phyloP scores from a whole-genome alignment of 2,797 vertebrate genomes.

The Poecilia gillii region DNA sequence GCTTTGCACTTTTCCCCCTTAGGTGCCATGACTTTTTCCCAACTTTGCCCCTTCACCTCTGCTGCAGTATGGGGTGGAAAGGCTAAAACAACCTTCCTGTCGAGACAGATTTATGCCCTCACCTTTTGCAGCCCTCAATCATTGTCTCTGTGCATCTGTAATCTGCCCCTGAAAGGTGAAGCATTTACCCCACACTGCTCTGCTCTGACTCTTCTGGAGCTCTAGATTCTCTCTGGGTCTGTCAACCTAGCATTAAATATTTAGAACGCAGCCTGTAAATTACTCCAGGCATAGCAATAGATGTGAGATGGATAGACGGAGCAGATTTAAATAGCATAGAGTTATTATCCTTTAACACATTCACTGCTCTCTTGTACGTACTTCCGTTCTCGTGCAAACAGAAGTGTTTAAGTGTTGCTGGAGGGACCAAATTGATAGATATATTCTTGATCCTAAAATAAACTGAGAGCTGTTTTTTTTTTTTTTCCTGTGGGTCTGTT shows the following conservation, averaged over 20 bases:
- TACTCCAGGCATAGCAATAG: slow-evolving; percentile 54
- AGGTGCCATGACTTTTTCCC: slow-evolving; percentile 35
- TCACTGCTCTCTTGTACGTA: background rate
- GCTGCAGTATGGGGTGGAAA: slow-evolving; percentile 48
- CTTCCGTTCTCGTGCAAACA: background rate
- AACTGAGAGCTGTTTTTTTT: slow-evolving; percentile 28
- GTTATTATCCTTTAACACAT: slow-evolving; percentile 1
- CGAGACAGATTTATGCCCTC: slow-evolving; percentile 69
- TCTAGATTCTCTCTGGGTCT: slow-evolving; percentile 48
- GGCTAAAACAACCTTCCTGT: slow-evolving; percentile 66
- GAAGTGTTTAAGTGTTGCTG: slow-evolving; percentile 14
- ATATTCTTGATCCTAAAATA: slow-evolving; percentile 49
- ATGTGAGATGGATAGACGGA: slow-evolving; percentile 30
- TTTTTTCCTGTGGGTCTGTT: background rate
- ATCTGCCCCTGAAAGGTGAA: slow-evolving; percentile 67
- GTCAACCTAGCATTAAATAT: slow-evolving; percentile 73
- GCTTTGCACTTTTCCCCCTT: slow-evolving; percentile 22
- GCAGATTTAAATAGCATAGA: slow-evolving; percentile 9
- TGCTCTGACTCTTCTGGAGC: slow-evolving; percentile 40
- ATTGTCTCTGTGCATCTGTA: slow-evolving; percentile 58
- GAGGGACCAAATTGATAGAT: slow-evolving; percentile 26
- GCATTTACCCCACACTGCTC: slow-evolving; percentile 40
- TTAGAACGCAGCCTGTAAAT: slow-evolving; percentile 61
- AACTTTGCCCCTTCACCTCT: slow-evolving; percentile 52
- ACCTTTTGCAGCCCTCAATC: slow-evolving; percentile 70